Conservation (phyloP, 1,140 invertebrate species). For the Charaxes varanes region DNA sequence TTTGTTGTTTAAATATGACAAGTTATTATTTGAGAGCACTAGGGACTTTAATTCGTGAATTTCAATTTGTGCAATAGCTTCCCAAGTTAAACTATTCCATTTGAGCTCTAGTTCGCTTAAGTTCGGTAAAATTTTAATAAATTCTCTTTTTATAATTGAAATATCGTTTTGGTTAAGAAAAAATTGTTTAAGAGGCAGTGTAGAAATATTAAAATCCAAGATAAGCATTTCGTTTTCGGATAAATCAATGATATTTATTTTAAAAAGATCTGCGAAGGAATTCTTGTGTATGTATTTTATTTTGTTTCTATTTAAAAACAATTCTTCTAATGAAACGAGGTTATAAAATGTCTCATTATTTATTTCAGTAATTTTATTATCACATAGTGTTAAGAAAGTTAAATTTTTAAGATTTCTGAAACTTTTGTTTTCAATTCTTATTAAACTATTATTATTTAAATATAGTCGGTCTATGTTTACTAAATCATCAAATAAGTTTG, state of each 20-base stretch:
- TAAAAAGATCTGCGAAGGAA: slow-evolving; percentile 77
- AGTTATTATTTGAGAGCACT: slow-evolving; percentile 85
- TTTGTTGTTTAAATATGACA: slow-evolving; percentile 79
- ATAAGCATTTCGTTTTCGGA: slow-evolving; percentile 78
- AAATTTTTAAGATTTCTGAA: slow-evolving; percentile 85
- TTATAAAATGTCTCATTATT: slow-evolving; percentile 79
- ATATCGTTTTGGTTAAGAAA: slow-evolving; percentile 76
- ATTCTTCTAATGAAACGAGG: slow-evolving; percentile 78
- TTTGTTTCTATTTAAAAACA: slow-evolving; percentile 78
- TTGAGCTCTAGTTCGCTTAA: slow-evolving; percentile 78
- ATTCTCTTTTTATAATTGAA: slow-evolving; percentile 73
- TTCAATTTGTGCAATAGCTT: slow-evolving; percentile 59
- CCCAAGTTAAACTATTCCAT: slow-evolving; percentile 74
- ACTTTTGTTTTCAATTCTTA: slow-evolving; percentile 84
- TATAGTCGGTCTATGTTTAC: slow-evolving; percentile 85
- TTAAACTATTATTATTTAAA: slow-evolving; percentile 88
- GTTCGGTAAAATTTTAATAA: slow-evolving; percentile 75
- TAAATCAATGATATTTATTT: slow-evolving; percentile 79
- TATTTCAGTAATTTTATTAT: slow-evolving; percentile 81
- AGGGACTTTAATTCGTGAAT: slow-evolving; percentile 76
- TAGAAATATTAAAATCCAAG: slow-evolving; percentile 77
- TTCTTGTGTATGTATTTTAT: slow-evolving; percentile 77
- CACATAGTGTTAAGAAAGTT: slow-evolving; percentile 85
- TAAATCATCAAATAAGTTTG: slow-evolving; percentile 84
- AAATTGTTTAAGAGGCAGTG: slow-evolving; percentile 76